Conservation (phyloP, 2,888 invertebrate species). For the Aphodius granarius region DNA sequence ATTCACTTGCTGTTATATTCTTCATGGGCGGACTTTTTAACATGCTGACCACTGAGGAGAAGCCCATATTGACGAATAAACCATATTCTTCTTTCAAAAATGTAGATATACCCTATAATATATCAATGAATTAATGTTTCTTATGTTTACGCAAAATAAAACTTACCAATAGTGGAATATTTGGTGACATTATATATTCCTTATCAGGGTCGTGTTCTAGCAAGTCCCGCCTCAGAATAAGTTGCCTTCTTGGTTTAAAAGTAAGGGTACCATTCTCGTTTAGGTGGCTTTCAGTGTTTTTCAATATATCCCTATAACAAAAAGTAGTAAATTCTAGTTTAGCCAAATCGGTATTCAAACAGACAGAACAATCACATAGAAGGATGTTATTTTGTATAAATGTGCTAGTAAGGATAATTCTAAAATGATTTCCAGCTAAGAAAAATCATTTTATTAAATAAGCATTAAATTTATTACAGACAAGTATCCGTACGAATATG, state of each 20-base stretch:
- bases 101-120: conserved; percentile 61
- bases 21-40: conserved; percentile 66
- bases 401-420: too few relatives aligned
- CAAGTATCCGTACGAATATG: too few relatives aligned
- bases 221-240: conserved; percentile 64
- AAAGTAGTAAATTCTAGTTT: background rate
- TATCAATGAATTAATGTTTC: conserved; percentile 18
- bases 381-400: too few relatives aligned
- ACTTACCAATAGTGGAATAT: conserved; percentile 73
- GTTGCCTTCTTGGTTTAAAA: conserved; percentile 62
- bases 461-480: too few relatives aligned
- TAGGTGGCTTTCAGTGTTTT: conserved; percentile 67
- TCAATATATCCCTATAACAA: conserved; percentile 65
- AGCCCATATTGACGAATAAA: conserved; percentile 61
- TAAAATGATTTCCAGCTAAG: too few relatives aligned
- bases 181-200: conserved; percentile 65
- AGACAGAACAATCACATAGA: too few relatives aligned
- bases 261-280: conserved; percentile 67
- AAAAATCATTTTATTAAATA: too few relatives aligned
- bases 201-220: conserved; percentile 67
- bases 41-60: conserved; percentile 60
- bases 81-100: conserved; percentile 55
- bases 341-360: too few relatives aligned
- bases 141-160: background rate
- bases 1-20: conserved; percentile 66